phyloP scores from a whole-genome alignment of 2,797 vertebrate genomes.

The Hippopotamyrus pictus region DNA sequence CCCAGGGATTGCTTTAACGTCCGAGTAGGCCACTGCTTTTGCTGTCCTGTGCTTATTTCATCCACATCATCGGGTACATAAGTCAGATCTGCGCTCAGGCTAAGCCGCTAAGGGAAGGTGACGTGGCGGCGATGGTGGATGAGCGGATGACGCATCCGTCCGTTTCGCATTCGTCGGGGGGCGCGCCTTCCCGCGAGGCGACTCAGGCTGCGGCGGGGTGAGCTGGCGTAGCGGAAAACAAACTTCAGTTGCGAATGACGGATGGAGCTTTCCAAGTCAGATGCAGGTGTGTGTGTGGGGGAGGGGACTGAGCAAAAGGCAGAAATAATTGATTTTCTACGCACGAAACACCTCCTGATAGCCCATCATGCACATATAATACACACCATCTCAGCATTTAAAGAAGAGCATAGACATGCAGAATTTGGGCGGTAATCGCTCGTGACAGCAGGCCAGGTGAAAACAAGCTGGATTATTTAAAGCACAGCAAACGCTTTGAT shows the following conservation, averaged over 20 bases:
- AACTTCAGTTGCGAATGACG: neutral
- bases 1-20: no score
- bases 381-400: neutral
- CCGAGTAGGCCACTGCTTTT: neutral
- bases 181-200: neutral
- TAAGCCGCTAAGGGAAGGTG: neutral
- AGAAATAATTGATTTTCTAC: conserved; percentile 7
- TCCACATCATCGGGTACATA: neutral
- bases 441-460: neutral
- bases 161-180: neutral
- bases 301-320: neutral
- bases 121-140: neutral
- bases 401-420: neutral
- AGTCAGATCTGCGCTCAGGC: neutral
- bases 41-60: neutral
- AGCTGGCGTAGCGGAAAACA: neutral
- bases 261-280: neutral
- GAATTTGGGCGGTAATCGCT: neutral
- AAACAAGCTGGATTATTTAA: conserved; percentile 6
- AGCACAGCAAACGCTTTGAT: neutral
- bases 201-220: neutral
- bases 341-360: conserved; percentile 1
- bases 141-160: neutral
- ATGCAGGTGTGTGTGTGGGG: neutral
- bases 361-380: neutral